Conservation (phyloP, 2,888 invertebrate genomes). For the Drymonia ruficornis region DNA sequence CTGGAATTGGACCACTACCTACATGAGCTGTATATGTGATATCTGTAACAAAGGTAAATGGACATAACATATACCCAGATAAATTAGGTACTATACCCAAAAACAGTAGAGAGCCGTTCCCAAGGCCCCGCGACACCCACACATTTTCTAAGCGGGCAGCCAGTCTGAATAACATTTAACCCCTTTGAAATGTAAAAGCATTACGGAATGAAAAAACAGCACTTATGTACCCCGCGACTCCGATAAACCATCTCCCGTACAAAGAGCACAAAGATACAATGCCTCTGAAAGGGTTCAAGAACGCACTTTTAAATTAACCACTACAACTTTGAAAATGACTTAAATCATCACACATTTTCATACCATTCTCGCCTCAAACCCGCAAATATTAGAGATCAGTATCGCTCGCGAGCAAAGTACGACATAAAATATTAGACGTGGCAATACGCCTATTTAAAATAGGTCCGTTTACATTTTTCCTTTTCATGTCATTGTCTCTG, state of each 20-base stretch:
- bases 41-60: not conserved
- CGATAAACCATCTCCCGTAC: slow-evolving; percentile 84
- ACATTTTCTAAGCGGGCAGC: slow-evolving; percentile 77
- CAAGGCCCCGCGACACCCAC: slow-evolving; percentile 75
- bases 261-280: slow-evolving; percentile 85
- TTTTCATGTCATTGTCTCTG: slow-evolving; percentile 85
- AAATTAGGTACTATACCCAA: not conserved
- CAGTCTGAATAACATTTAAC: slow-evolving; percentile 84
- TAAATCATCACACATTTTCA: slow-evolving; percentile 46
- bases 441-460: slow-evolving; percentile 78
- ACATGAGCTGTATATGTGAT: too few species aligned
- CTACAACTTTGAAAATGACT: slow-evolving; percentile 55
- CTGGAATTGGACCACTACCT: too few species aligned
- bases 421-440: slow-evolving; percentile 72
- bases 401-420: slow-evolving; percentile 48
- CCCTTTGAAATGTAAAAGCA: slow-evolving; percentile 85
- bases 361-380: slow-evolving; percentile 51
- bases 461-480: slow-evolving; percentile 84
- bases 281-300: slow-evolving; percentile 85
- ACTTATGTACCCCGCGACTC: slow-evolving; percentile 84
- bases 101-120: slow-evolving; percentile 45
- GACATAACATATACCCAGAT: slow-evolving; percentile 12
- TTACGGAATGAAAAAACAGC: slow-evolving; percentile 85
- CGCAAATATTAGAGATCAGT: slow-evolving; percentile 33
- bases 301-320: slow-evolving; percentile 85